Evolutionary conservation across 2,888 invertebrate species (phyloP).

Genomic region (Ormyrus nitidulus): DNA sequence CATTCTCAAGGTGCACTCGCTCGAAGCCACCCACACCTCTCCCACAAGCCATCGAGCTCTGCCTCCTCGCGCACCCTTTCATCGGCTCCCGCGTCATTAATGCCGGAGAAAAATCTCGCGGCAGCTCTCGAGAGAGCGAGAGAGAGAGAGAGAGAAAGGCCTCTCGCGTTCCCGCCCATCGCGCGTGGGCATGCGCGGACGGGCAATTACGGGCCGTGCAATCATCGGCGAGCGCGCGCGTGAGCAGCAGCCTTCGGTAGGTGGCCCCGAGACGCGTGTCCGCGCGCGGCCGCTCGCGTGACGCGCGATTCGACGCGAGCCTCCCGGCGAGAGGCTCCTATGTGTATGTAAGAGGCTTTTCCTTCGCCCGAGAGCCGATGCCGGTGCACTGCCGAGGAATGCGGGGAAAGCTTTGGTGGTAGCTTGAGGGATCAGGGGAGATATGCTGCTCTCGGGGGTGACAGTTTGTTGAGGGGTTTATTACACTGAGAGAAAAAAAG

Average conservation of each 20-base stretch:
- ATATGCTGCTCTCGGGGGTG: no score
- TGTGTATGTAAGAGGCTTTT: not conserved
- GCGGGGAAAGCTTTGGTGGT: not conserved
- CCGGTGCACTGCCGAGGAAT: not conserved
- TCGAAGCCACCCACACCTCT: no score
- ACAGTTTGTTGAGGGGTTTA: no score
- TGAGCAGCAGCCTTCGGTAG: not conserved
- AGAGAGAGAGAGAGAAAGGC: no score
- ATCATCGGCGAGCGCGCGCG: constrained; percentile 30
- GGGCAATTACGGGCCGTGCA: constrained; percentile 36
- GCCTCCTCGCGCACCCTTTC: constrained; percentile 24
- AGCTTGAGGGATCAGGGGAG: no score
- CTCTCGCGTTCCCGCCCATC: constrained; percentile 18
- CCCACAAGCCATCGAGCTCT: not conserved
- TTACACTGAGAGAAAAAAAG: no score
- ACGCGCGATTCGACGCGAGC: no score
- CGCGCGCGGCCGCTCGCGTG: not conserved
- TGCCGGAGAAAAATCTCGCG: constrained; percentile 34
- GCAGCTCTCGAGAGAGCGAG: no score
- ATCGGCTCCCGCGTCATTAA: constrained; percentile 45
- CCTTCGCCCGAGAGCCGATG: not conserved
- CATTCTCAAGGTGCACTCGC: no score
- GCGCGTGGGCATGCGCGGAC: constrained; percentile 11
- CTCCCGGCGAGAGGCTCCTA: no score
- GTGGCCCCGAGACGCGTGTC: constrained; percentile 8